Conservation (phyloP, 2,888 invertebrate genomes). For the Ethmia dodecea region DNA sequence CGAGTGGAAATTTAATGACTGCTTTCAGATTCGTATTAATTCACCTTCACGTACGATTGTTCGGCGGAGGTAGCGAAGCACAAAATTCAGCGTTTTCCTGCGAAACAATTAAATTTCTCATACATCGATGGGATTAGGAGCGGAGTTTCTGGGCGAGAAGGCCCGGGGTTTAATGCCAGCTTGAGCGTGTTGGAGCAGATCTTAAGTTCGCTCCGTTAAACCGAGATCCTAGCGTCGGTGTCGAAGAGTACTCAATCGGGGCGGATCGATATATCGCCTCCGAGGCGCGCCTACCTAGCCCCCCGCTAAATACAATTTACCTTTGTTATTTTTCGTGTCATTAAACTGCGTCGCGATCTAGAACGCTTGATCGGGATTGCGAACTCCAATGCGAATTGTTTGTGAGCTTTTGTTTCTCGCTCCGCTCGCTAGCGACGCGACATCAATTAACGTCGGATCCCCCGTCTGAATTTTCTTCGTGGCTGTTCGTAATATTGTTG, state of each 20-base stretch:
- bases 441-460: constrained; percentile 73
- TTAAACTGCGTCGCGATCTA: constrained; percentile 76
- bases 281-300: constrained; percentile 60
- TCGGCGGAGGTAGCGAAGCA: constrained; percentile 46
- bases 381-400: constrained; percentile 75
- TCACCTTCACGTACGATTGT: constrained; percentile 51
- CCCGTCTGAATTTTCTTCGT: constrained; percentile 67
- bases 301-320: constrained; percentile 75
- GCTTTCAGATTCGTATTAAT: constrained; percentile 67
- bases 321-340: constrained; percentile 79
- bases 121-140: constrained; percentile 57
- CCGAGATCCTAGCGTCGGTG: constrained; percentile 50
- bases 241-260: constrained; percentile 47
- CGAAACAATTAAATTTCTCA: constrained; percentile 72
- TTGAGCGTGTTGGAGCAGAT: constrained; percentile 41
- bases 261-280: constrained; percentile 58
- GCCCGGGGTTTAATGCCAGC: constrained; percentile 33
- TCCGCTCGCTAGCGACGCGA: constrained; percentile 67
- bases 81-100: constrained; percentile 55
- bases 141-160: constrained; percentile 39
- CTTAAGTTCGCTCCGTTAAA: constrained; percentile 60
- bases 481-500: constrained; percentile 52
- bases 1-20: constrained; percentile 71
- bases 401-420: constrained; percentile 74
- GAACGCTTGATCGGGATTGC: constrained; percentile 72